Evolutionary conservation across 2,888 invertebrate species (phyloP), one percentile per base, ranked within the genome.

Genomic region (Muschampia plurimacula): DNA sequence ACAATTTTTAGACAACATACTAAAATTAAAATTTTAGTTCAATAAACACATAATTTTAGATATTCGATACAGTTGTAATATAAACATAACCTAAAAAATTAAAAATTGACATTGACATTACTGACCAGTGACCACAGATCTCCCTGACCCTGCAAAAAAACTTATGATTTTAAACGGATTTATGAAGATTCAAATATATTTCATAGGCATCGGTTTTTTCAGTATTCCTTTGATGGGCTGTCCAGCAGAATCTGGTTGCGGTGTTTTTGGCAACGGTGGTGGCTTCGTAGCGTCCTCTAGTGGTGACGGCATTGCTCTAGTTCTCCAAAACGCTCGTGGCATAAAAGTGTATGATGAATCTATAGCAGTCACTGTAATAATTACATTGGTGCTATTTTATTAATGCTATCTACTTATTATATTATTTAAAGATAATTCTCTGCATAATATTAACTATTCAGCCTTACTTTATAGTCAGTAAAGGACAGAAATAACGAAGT

Each of bases 201-300:
- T 93, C 80, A 93, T 88, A 6, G 94, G 94, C 94, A 93, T 94
- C 0, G 93, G 92, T 83, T 92, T 94, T 76, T 93, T 94, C 44
- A 94, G 79, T 75, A 94, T 94, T 75, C 93, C 93, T 73, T 90
- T 93, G n/a, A 91, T 82, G 0, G 89, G 87, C 1, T 77, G 77
- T 5, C 76, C 80, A 2, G 78, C 79, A 6, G 72, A 57, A 6
- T 84, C 82, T 4, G 73, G n/a, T 0, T 72, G 52, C 0, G 87
- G 83, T 71, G 86, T 83, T 74, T 87, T 89, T 0, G 85, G 82
- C 5, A 69, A 74, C 0, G 85, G 84, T 0, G 88, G 86, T 0
- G 88, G 84, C 69, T 91, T 91, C 0, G 80, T 79, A 6, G 74
- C 68, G 2, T 68, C 73, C 36, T 85, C 87, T 3, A 81, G 84